These are phyloP conservation scores for Uropsilus gracilis DNA, from an alignment of 2,113 vertebrate genomes.

Conservation along the genomic window DNA sequence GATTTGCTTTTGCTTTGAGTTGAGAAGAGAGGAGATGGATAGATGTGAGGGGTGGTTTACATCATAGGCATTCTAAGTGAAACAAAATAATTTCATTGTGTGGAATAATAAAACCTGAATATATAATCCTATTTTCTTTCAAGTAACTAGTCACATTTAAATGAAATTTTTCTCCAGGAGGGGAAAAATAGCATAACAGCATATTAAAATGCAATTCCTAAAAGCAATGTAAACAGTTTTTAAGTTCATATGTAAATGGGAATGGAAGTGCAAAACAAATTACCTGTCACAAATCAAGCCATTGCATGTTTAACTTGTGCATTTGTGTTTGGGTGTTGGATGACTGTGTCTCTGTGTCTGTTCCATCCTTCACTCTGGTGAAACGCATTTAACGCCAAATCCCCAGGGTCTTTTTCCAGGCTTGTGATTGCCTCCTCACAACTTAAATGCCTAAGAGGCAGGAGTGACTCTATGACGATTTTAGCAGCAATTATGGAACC, in stretches of 20 bases:
- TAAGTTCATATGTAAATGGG: constrained; percentile 71
- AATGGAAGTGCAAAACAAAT: constrained; percentile 61
- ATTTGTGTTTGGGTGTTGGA: background rate
- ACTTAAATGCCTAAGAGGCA: background rate
- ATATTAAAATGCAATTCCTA: constrained; percentile 74
- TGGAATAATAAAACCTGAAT: constrained; percentile 74
- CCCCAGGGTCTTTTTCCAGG: background rate
- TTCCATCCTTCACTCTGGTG: background rate
- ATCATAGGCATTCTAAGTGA: constrained; percentile 41
- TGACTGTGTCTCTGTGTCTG: background rate
- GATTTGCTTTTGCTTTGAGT: constrained; percentile 39
- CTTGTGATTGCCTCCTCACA: background rate
- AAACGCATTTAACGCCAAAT: background rate
- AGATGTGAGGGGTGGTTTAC: constrained; percentile 23
- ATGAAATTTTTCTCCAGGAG: constrained; percentile 72
- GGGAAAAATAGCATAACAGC: constrained; percentile 59
- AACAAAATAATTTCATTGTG: constrained; percentile 62
- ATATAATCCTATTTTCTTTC: constrained; percentile 66
- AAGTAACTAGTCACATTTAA: constrained; percentile 75
- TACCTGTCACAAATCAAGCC: constrained; percentile 6
- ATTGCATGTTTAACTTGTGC: background rate
- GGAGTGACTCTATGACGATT: background rate
- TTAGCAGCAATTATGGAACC: background rate
- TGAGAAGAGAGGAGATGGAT: constrained; percentile 27
- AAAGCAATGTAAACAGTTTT: constrained; percentile 76